Evolutionary conservation across 2,113 vertebrate genomes (phyloP), one percentile per base, ranked within the genome.

Genomic region (Notothenia rossii): DNA sequence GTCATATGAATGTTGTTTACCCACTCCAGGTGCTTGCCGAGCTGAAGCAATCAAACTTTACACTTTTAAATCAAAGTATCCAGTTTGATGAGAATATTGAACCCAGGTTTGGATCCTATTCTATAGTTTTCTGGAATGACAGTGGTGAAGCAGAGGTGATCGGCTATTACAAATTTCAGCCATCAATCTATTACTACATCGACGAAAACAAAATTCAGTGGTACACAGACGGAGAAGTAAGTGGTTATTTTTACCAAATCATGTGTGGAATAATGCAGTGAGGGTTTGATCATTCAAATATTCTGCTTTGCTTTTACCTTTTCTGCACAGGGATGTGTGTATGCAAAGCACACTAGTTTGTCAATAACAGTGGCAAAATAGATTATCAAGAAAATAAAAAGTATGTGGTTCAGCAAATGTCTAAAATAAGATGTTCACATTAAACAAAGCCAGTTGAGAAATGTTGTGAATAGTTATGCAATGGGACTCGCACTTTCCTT

Each of bases 121-220:
- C 93, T 14, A 83, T 98, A 1, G 17, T 96, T 53, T 88, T 85
- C 79, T 97, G 96, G 97, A 93, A 94, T 8, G 93, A 93, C 85
- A 91, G 9, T 78, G 81, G 75, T 11, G 7, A 43, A 11, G 84
- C 84, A 13, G 69, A 89, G 0, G 69, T 92, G 14, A 72, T 97
- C 0, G 96, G 97, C 58, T 92, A 86, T 5, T 96, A 93, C 70
- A 58, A 8, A 0, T 85, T 86, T 69, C 58, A 90, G n/a, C 91
- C 95, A 0, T 18, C 84, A 10, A 3, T 10, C 0, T 1, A 13
- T 13, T 93, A 96, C 59, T 89, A 67, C 67, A 87, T 98, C 12
- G 77, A 96, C 48, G 20, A 15, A 12, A 83, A 33, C 45, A 87
- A 85, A 72, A 84, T 96, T 59, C 82, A 22, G 36, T 98, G 97